Base-by-base conservation (phyloP, 2,797 vertebrate genomes). In the Loriculus beryllinus region DNA sequence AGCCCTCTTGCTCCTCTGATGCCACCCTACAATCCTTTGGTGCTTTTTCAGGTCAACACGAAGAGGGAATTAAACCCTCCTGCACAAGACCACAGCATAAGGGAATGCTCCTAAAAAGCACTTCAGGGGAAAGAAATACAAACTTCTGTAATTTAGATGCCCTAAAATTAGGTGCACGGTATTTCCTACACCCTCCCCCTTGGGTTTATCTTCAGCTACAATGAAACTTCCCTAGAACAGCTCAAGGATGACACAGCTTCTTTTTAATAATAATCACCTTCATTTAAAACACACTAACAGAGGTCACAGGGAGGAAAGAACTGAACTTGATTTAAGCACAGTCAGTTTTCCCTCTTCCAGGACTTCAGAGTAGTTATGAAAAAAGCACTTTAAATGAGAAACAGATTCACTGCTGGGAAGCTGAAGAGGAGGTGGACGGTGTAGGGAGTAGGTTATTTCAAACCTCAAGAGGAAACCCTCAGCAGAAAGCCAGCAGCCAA, bases 341-440 rank as follows among this genome's bases (percentile, higher is more conserved):
- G 59, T 47, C 60, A 67, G 33, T 86, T 59, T 76, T 82, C 20
- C 42, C 56, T 83, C 40, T 93, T 88, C 64, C 60, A 84, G 84
- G 63, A 48, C 56, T 54, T 86, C 2, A 2, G 29, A 72, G n/a
- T 26, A 59, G n/a, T 88, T 87, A 83, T 37, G 49, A 83, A 95
- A 95, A 96, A 88, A 39, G 79, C 37, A 78, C 45, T 89, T 91
- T 62, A 93, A 93, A 94, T 87, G 20, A 96, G 86, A 96, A 94
- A 86, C 60, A 93, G 74, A 91, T 56, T 80, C 47, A 19, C 17
- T 82, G 45, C 71, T 80, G 31, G 43, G 48, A 79, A 84, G 77
- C 60, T 70, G 35, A 90, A 74, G 56, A 84, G 74, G 93, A 95
- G 67, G 68, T 94, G 68, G 57, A 71, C 2, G 4, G 39, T 5